phyloP scores from a whole-genome alignment of 2,888 invertebrate genomes.

The Lochmaea crataegi region DNA sequence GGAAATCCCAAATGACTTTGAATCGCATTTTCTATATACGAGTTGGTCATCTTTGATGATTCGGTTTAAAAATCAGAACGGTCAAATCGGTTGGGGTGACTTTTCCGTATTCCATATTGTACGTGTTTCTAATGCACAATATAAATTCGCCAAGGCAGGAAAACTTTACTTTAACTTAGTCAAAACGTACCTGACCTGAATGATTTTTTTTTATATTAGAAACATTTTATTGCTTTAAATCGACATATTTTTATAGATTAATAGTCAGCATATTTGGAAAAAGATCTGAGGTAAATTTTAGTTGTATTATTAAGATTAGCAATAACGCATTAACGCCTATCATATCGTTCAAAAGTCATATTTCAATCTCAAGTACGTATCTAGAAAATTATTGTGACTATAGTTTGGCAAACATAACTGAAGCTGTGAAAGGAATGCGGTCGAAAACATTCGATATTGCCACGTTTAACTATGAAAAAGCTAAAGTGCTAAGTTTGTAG shows the following conservation, averaged over 20 bases:
- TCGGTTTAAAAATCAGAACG: constrained; percentile 28
- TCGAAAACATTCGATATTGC: no score
- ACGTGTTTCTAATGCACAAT: constrained; percentile 30
- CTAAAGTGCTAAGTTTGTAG: no score
- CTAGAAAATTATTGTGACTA: no score
- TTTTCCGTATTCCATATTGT: constrained; percentile 26
- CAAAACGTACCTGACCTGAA: constrained; percentile 33
- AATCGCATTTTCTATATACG: constrained; percentile 7
- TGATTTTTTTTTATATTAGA: neutral
- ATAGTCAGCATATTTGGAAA: neutral
- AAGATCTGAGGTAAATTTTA: no score
- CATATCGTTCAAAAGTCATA: no score
- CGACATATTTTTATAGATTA: neutral
- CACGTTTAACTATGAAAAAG: no score
- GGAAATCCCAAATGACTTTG: constrained; percentile 14
- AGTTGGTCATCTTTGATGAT: constrained; percentile 24
- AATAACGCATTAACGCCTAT: no score
- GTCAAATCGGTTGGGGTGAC: constrained; percentile 19
- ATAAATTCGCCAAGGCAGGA: constrained; percentile 26
- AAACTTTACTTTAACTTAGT: constrained; percentile 32
- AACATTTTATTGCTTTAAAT: neutral
- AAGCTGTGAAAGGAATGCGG: no score
- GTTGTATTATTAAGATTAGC: no score
- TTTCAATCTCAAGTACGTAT: no score
- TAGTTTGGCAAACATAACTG: no score